Conservation (phyloP, 1,140 invertebrate species). For the Anastatus disparis region DNA sequence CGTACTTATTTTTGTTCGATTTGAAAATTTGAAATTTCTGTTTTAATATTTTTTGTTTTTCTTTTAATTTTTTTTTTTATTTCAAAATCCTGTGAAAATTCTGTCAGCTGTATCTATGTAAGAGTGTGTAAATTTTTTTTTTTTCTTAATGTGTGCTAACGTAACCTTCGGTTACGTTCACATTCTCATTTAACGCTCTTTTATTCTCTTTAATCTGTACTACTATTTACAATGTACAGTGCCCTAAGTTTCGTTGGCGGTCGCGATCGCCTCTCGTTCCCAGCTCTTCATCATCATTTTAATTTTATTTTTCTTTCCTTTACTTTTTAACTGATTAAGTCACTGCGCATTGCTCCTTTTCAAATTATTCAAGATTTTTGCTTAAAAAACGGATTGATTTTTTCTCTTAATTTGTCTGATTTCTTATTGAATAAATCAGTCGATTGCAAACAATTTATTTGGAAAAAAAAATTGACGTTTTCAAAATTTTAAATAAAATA, state of each 20-base stretch:
- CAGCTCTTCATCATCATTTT: slow-evolving; percentile 13
- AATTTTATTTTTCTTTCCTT: no score
- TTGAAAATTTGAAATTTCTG: slow-evolving; percentile 36
- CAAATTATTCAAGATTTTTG: no score
- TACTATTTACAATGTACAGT: slow-evolving; percentile 68
- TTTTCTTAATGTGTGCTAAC: neutral
- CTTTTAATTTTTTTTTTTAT: neutral
- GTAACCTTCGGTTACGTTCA: slow-evolving; percentile 11
- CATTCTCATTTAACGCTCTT: slow-evolving; percentile 36
- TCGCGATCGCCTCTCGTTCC: slow-evolving; percentile 42
- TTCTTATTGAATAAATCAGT: no score
- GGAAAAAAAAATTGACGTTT: no score
- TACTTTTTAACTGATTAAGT: neutral
- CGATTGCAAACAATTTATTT: no score
- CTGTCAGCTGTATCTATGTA: neutral
- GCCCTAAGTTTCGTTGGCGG: slow-evolving; percentile 55
- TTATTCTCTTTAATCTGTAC: slow-evolving; percentile 51
- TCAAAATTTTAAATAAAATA: no score
- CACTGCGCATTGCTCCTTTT: no score
- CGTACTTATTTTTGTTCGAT: slow-evolving; percentile 22
- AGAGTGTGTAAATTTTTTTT: slow-evolving; percentile 14
- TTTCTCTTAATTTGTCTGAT: no score
- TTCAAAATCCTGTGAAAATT: slow-evolving; percentile 13
- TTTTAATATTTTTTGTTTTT: neutral
- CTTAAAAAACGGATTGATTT: no score